phyloP scores from a whole-genome alignment of 2,113 vertebrate species.

The Plectropomus leopardus region DNA sequence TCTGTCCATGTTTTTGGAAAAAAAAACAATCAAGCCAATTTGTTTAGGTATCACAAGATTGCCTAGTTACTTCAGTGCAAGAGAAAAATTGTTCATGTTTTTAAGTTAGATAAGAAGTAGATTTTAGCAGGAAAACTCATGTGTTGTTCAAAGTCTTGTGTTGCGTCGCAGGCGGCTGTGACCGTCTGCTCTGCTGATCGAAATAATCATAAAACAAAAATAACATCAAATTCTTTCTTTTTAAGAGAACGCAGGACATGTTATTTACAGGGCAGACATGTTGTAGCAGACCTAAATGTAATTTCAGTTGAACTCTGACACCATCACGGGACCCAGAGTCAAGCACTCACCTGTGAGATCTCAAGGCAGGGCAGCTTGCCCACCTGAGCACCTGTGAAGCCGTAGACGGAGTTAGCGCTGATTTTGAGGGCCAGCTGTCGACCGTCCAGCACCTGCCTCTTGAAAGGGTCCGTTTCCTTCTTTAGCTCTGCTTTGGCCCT shows the following conservation, averaged over 20 bases:
- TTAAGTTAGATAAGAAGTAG: too few relatives aligned
- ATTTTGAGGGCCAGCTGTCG: slow-evolving; percentile 93
- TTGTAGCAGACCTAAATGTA: background rate
- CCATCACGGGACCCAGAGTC: background rate
- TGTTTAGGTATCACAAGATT: too few relatives aligned
- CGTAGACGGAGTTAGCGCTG: slow-evolving; percentile 95
- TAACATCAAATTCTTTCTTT: too few relatives aligned
- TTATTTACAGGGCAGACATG: background rate
- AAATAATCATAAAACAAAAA: background rate
- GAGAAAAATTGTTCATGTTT: too few relatives aligned
- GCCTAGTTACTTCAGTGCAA: too few relatives aligned
- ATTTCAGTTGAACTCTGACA: background rate
- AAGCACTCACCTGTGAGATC: slow-evolving; percentile 90
- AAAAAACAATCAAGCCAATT: too few relatives aligned
- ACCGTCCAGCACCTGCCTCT: slow-evolving; percentile 92
- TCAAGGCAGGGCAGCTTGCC: slow-evolving; percentile 94
- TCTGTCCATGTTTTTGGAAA: too few relatives aligned
- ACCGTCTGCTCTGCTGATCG: too few relatives aligned
- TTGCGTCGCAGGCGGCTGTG: too few relatives aligned
- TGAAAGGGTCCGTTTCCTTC: slow-evolving; percentile 91
- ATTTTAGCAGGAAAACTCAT: too few relatives aligned
- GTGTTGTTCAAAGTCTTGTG: too few relatives aligned
- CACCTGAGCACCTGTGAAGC: slow-evolving; percentile 94
- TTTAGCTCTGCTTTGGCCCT: slow-evolving; percentile 93
- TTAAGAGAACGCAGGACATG: background rate